Base-by-base conservation (phyloP, 2,888 invertebrate species). In the Eristalinus sepulchralis region DNA sequence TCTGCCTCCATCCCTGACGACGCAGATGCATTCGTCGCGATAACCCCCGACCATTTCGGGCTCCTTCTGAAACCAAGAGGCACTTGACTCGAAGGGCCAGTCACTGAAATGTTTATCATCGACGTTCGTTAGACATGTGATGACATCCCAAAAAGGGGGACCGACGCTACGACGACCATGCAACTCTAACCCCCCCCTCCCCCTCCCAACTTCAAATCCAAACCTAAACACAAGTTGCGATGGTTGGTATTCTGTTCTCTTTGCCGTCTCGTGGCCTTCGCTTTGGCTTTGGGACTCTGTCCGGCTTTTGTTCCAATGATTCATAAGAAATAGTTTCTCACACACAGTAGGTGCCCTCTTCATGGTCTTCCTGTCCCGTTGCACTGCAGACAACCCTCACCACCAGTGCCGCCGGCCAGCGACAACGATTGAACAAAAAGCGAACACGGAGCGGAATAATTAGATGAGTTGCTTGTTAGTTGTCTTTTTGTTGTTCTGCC, bases 281-380 rank as follows among this genome's bases (percentile, higher is more conserved):
- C 36, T 17, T 63, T 63, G 62, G 71, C 55, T 47, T 47, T 47
- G 47, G 47, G 33, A 53, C 64, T 68, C 24, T 39, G 53, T 39
- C 36, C 4, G 36, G 47, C 60, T 55, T 36, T 39, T 77, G 55
- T 72, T 68, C 47, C 9, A 53, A 73, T 59, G 22, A 33, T 60
- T 64, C 36, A 47, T 60, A 63, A 59, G 39, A 78, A 83, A 73
- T 73, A 75, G 79, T 83, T 83, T 47, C 47, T 47, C 83, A 60
- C 83, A 60, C 83, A 83, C 79, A 78, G 59, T 60, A 70, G 79
- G 80, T 80, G 80, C 47, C 47, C 66, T 62, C 62, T 77, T 76
- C 60, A 62, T 55, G 77, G 62, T 70, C 31, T 62, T 27, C 55
- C 55, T 63, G 62, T 70, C 53, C 62, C 33, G 39, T 39, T 62